These are phyloP conservation scores for Mesocricetus auratus DNA, from an alignment of 2,113 vertebrate genomes.

Conservation along the genomic window DNA sequence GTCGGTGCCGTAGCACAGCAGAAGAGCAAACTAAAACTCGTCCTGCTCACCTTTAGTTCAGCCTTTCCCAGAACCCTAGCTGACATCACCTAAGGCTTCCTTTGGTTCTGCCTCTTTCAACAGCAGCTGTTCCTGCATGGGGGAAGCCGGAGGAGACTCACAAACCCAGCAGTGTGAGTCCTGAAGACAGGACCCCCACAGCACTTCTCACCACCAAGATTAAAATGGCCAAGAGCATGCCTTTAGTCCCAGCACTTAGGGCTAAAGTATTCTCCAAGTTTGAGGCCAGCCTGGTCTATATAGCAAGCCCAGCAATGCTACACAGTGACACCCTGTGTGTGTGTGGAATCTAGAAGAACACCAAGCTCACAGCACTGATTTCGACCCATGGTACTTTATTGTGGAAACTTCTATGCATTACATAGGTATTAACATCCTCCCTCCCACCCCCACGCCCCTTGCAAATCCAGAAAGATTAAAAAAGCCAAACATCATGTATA, in stretches of 20 bases:
- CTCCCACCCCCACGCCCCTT: neutral
- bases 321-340: neutral
- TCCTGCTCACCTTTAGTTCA: neutral
- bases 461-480: neutral
- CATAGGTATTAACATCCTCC: constrained; percentile 45
- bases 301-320: neutral
- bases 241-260: neutral
- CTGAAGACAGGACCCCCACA: neutral
- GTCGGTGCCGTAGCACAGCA: neutral
- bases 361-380: constrained; percentile 22
- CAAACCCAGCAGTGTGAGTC: neutral
- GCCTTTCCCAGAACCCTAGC: neutral
- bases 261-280: too few species aligned
- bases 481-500: neutral
- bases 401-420: constrained; percentile 35
- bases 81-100: accelerated
- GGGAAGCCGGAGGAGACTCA: neutral
- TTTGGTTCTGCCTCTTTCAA: neutral
- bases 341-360: neutral
- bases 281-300: neutral
- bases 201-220: neutral
- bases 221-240: neutral
- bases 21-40: neutral
- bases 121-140: neutral
- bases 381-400: constrained; percentile 68